Evolutionary conservation across 2,888 invertebrate genomes (phyloP).

Genomic region (Galeopsomyia nigrocyanea): DNA sequence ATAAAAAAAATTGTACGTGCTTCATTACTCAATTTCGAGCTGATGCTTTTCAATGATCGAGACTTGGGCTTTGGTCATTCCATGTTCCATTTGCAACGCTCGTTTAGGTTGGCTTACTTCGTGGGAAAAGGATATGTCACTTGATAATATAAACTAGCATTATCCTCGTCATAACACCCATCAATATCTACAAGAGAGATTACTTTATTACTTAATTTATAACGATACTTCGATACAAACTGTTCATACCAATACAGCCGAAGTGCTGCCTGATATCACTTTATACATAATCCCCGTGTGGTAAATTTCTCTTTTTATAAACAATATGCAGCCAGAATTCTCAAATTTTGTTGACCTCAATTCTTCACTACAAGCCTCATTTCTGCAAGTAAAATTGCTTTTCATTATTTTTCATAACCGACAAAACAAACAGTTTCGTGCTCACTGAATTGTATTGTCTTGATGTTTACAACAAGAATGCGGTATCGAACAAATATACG

Average conservation of each 20-base stretch:
- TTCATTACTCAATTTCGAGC: too few relatives aligned
- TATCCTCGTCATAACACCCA: too few relatives aligned
- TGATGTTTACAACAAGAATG: slow-evolving; percentile 34
- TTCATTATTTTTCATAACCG: neutral
- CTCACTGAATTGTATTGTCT: neutral
- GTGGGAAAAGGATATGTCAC: too few relatives aligned
- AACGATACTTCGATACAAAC: too few relatives aligned
- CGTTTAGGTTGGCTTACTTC: too few relatives aligned
- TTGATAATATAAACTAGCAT: too few relatives aligned
- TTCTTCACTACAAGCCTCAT: slow-evolving; percentile 13
- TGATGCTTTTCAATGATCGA: too few relatives aligned
- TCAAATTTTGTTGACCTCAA: slow-evolving; percentile 11
- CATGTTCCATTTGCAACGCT: too few relatives aligned
- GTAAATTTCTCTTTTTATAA: slow-evolving; percentile 34
- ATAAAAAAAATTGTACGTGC: too few relatives aligned
- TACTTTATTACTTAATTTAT: too few relatives aligned
- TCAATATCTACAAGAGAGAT: too few relatives aligned
- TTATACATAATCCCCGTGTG: slow-evolving; percentile 40
- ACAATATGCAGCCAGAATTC: slow-evolving; percentile 21
- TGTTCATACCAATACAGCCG: slow-evolving; percentile 21
- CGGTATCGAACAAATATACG: slow-evolving; percentile 39
- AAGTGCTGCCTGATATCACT: slow-evolving; percentile 30
- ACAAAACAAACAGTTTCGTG: neutral
- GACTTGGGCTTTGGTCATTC: too few relatives aligned
- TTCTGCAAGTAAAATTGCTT: slow-evolving; percentile 8